phyloP scores from a whole-genome alignment of 2,888 invertebrate genomes.

The Metacarcinus magister region DNA sequence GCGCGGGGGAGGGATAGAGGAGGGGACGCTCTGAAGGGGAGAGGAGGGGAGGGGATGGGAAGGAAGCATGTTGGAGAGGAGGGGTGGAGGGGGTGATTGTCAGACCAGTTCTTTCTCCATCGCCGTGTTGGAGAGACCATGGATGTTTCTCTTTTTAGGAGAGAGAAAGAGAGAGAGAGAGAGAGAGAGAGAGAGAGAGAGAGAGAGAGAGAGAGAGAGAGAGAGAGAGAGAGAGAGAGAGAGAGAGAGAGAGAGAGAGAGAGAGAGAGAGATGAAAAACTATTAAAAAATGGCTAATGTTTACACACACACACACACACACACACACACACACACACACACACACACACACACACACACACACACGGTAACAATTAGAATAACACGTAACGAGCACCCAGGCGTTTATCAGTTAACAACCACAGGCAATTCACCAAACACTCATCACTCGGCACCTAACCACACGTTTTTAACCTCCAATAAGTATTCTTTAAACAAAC shows the following conservation, averaged over 20 bases:
- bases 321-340: conserved; percentile 48
- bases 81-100: conserved; percentile 32
- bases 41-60: background rate
- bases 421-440: background rate
- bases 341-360: conserved; percentile 46
- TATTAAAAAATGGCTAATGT: background rate
- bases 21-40: background rate
- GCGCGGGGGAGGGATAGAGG: background rate
- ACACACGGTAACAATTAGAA: conserved; percentile 15
- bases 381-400: background rate
- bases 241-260: conserved; percentile 47
- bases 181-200: conserved; percentile 52
- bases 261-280: background rate
- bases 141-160: conserved; percentile 18
- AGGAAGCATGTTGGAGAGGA: background rate
- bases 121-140: background rate
- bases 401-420: background rate
- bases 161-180: conserved; percentile 42
- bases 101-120: conserved; percentile 36
- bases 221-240: conserved; percentile 35
- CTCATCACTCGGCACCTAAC: background rate
- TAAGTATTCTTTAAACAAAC: background rate
- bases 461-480: background rate
- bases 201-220: conserved; percentile 54
- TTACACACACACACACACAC: conserved; percentile 18